These are phyloP conservation scores for Ciconia boyciana DNA, from an alignment of 2,113 vertebrate genomes.

Conservation along the genomic window DNA sequence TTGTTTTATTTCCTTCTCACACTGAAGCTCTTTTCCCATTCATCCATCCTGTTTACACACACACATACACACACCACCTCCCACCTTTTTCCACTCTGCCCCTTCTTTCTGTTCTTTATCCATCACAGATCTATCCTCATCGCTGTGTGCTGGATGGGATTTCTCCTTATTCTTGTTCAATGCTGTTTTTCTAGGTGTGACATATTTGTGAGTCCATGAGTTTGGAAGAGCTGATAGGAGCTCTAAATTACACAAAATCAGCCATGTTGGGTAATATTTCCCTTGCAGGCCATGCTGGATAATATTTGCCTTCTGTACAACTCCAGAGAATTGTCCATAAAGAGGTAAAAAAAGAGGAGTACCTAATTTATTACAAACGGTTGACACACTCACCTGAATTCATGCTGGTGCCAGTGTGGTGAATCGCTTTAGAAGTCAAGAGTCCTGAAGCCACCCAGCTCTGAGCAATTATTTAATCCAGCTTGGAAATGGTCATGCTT, in stretches of 20 bases:
- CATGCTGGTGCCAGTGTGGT: rapidly evolving
- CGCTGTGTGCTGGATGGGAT: neutral
- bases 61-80: rapidly evolving
- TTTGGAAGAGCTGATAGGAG: neutral
- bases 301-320: neutral
- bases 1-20: neutral
- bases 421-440: neutral
- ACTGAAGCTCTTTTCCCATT: neutral
- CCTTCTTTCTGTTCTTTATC: neutral
- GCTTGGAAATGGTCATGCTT: neutral
- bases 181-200: neutral
- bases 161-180: neutral
- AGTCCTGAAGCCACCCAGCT: neutral
- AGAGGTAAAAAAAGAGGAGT: neutral
- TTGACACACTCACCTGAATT: neutral
- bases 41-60: neutral
- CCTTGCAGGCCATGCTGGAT: neutral
- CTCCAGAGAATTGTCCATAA: neutral
- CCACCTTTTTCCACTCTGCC: neutral
- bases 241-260: neutral
- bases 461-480: neutral
- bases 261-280: neutral
- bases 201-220: neutral
- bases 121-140: neutral
- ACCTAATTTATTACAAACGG: neutral